Conservation (phyloP, 2,888 invertebrate genomes). For the Emmelina monodactyla region DNA sequence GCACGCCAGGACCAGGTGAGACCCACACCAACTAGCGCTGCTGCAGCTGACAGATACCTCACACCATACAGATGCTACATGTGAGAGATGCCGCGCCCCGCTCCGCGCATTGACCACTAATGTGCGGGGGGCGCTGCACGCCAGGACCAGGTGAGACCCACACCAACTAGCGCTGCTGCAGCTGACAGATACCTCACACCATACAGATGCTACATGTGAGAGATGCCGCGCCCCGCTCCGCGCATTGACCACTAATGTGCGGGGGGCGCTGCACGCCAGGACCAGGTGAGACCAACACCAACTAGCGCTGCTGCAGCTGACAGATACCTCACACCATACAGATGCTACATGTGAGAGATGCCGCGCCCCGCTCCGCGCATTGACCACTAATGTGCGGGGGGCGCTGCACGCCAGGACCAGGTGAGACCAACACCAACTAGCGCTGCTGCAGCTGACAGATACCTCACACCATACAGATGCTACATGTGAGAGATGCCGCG, state of each 20-base stretch:
- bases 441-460: too few species aligned
- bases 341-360: too few species aligned
- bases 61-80: too few species aligned
- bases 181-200: too few species aligned
- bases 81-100: not conserved
- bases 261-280: constrained; percentile 16
- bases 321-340: too few species aligned
- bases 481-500: too few species aligned
- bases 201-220: too few species aligned
- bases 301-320: constrained; percentile 21
- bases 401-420: constrained; percentile 14
- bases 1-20: constrained; percentile 16
- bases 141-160: constrained; percentile 20
- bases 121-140: constrained; percentile 17
- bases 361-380: constrained; percentile 22
- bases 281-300: constrained; percentile 19
- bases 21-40: constrained; percentile 19
- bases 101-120: too few species aligned
- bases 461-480: too few species aligned
- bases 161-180: constrained; percentile 19
- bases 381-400: too few species aligned
- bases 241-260: too few species aligned
- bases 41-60: too few species aligned
- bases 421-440: constrained; percentile 19
- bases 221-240: constrained; percentile 24